These are phyloP conservation scores for Cherax destructor DNA, from an alignment of 1,140 invertebrate species.

Conservation along the genomic window DNA sequence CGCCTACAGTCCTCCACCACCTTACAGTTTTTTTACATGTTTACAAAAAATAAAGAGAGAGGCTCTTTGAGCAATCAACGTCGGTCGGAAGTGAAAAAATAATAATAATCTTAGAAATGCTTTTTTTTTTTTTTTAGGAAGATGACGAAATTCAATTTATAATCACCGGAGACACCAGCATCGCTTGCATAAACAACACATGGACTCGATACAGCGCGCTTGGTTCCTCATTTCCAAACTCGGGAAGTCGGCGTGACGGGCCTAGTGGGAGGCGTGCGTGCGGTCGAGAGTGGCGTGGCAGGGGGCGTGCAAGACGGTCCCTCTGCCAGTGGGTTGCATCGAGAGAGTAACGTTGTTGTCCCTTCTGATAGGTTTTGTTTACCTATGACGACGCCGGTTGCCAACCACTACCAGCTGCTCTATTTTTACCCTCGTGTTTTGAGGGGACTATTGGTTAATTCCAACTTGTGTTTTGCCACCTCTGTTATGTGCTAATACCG, in stretches of 20 bases:
- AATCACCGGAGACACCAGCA: conserved; percentile 69
- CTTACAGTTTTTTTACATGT: conserved; percentile 1
- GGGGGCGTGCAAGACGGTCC: conserved; percentile 30
- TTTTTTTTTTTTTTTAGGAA: conserved; percentile 42
- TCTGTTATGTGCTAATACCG: not conserved
- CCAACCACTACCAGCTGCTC: conserved; percentile 31
- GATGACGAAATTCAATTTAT: conserved; percentile 69
- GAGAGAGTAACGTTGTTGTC: conserved; percentile 71
- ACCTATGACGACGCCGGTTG: conserved; percentile 70
- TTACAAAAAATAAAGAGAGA: conserved; percentile 1
- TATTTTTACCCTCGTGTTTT: conserved; percentile 41
- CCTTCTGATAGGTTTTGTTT: conserved; percentile 72
- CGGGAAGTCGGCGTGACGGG: conserved; percentile 10
- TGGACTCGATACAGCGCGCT: conserved; percentile 65
- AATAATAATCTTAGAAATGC: conserved; percentile 44
- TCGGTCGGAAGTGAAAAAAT: not conserved
- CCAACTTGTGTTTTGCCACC: conserved; percentile 14
- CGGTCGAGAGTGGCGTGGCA: conserved; percentile 30
- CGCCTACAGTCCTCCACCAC: not conserved
- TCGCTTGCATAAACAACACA: conserved; percentile 71
- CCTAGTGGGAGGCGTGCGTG: conserved; percentile 13
- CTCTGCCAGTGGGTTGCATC: conserved; percentile 61
- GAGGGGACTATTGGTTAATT: not conserved
- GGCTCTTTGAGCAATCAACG: conserved; percentile 52
- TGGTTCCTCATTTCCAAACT: conserved; percentile 61